Evolutionary conservation across 2,888 invertebrate genomes (phyloP).

Genomic region (Drosophila prolongata): DNA sequence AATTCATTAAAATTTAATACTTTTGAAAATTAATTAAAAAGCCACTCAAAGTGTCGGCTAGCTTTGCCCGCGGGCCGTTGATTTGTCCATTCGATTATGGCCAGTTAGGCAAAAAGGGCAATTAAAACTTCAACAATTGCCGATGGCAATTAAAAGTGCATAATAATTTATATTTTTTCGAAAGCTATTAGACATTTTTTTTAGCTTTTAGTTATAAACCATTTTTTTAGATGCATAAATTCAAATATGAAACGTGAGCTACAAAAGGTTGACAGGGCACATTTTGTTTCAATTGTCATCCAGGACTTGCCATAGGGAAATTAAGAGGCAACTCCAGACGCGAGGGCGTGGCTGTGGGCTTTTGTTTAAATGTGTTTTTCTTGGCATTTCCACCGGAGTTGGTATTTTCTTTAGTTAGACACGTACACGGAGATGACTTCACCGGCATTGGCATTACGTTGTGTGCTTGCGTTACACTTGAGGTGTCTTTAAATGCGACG

Average conservation of each 20-base stretch:
- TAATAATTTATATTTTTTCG: conserved; percentile 54
- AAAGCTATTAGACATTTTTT: conserved; percentile 2
- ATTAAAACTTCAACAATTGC: conserved; percentile 36
- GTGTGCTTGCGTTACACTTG: conserved; percentile 70
- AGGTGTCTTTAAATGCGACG: conserved; percentile 79
- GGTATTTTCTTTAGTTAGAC: conserved; percentile 61
- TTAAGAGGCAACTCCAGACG: conserved; percentile 51
- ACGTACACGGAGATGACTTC: conserved; percentile 59
- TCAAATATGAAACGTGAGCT: conserved; percentile 23
- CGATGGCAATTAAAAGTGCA: conserved; percentile 55
- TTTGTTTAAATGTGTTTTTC: conserved; percentile 56
- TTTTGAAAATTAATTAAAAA: conserved; percentile 66
- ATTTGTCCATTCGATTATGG: conserved; percentile 60
- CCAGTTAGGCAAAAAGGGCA: conserved; percentile 52
- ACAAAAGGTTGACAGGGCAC: conserved; percentile 43
- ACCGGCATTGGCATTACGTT: conserved; percentile 55
- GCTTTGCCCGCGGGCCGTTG: conserved; percentile 16
- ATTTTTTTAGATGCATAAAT: conserved; percentile 22
- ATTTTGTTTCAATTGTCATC: conserved; percentile 51
- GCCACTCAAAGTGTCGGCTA: conserved; percentile 58
- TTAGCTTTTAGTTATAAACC: background rate
- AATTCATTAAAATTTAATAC: conserved; percentile 64
- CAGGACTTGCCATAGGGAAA: conserved; percentile 57
- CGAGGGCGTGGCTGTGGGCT: conserved; percentile 40
- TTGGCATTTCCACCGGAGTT: conserved; percentile 43